These are phyloP conservation scores for Mythimna pallens DNA, from an alignment of 2,888 invertebrate species.

Conservation along the genomic window DNA sequence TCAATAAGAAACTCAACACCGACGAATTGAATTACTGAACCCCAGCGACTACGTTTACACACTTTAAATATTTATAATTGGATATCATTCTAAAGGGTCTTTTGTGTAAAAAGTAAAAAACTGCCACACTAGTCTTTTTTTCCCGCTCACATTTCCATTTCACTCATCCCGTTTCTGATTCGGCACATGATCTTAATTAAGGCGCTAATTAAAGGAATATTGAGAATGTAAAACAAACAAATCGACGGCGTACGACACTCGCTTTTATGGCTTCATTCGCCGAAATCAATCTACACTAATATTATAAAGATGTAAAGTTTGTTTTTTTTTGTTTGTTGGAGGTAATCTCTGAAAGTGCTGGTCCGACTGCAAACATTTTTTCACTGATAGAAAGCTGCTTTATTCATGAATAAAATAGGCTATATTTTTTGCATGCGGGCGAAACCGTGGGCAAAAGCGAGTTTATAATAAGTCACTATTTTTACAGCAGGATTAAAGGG, in stretches of 20 bases:
- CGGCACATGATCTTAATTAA: conserved; percentile 63
- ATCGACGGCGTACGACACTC: conserved; percentile 36
- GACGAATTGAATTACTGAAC: conserved; percentile 83
- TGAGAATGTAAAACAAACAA: conserved; percentile 46
- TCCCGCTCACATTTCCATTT: conserved; percentile 52
- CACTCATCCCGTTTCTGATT: conserved; percentile 50
- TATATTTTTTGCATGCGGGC: too few species aligned
- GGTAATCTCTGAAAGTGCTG: too few species aligned
- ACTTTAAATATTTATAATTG: conserved; percentile 87
- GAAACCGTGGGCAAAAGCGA: too few species aligned
- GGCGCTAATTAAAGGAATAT: conserved; percentile 53
- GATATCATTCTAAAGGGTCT: conserved; percentile 73
- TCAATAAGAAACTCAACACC: conserved; percentile 88
- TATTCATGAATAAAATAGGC: too few species aligned
- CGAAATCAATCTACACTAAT: conserved; percentile 26
- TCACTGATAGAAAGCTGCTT: too few species aligned
- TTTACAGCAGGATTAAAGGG: conserved; percentile 38
- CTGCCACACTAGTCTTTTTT: conserved; percentile 51
- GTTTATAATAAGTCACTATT: conserved; percentile 45
- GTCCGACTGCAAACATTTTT: too few species aligned
- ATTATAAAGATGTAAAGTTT: too few species aligned
- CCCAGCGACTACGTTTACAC: conserved; percentile 77
- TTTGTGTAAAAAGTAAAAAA: conserved; percentile 57
- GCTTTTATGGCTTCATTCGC: conserved; percentile 51
- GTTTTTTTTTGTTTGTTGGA: too few species aligned